Conservation (phyloP, 2,113 vertebrate genomes). For the Gavialis gangeticus region DNA sequence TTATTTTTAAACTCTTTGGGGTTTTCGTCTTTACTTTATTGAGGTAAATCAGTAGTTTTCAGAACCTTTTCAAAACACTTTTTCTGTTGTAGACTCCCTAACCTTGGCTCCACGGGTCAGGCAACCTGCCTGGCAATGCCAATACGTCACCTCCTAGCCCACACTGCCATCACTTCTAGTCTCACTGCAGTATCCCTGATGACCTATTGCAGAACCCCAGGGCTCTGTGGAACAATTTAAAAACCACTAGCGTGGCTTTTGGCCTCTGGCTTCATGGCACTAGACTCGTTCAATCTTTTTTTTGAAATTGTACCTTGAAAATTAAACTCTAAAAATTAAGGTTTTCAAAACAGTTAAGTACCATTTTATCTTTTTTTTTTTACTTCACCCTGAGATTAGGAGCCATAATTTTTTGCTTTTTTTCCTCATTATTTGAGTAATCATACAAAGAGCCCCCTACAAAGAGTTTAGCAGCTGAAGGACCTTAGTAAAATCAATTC, state of each 20-base stretch:
- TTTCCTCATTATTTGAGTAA: not conserved
- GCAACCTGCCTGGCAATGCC: too few relatives aligned
- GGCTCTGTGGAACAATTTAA: too few relatives aligned
- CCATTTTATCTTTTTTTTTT: not conserved
- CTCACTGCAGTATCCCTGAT: too few relatives aligned
- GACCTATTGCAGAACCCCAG: too few relatives aligned
- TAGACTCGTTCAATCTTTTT: not conserved
- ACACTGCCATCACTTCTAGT: too few relatives aligned
- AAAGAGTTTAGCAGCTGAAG: not conserved
- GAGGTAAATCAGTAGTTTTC: too few relatives aligned
- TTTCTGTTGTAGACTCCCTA: too few relatives aligned
- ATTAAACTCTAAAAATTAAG: not conserved
- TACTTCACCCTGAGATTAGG: not conserved
- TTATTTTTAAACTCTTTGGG: not conserved
- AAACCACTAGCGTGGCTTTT: too few relatives aligned
- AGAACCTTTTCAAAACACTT: too few relatives aligned
- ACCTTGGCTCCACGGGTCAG: too few relatives aligned
- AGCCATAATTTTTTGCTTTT: not conserved
- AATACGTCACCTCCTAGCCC: too few relatives aligned
- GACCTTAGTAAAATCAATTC: rapidly evolving
- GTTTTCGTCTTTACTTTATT: not conserved
- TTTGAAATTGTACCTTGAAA: not conserved
- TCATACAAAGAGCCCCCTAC: not conserved
- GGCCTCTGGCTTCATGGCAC: not conserved
- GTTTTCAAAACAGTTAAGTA: not conserved